Percentiles rank a stretch among this genome's conserved stretches.
Conservation (phyloP, 92 coral and sea anemone species). For the Palythoa heliodiscus region DNA sequence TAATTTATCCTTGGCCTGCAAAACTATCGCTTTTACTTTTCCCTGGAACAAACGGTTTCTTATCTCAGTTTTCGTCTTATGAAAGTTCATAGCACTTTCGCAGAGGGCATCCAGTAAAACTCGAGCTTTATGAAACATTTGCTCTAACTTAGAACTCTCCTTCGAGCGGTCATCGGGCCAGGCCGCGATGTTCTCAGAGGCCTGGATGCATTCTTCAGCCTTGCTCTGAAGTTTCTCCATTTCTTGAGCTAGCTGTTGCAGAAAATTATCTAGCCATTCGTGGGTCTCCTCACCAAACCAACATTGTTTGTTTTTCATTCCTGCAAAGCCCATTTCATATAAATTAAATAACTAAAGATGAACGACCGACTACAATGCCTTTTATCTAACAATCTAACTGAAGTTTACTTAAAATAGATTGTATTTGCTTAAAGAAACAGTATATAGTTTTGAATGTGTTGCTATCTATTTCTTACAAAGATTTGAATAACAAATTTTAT, state of each 20-base stretch:
- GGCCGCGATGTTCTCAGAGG: slow-evolving; percentile 3
- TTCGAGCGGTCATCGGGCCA: neutral
- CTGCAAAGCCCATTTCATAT: neutral
- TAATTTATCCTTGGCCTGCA: neutral
- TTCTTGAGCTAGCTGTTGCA: slow-evolving; percentile 2
- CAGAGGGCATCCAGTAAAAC: slow-evolving; percentile 20
- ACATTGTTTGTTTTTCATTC: neutral
- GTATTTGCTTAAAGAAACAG: too few species aligned
- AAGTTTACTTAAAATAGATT: too few species aligned
- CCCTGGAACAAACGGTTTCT: slow-evolving; percentile 36
- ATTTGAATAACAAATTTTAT: too few species aligned
- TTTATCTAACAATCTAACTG: neutral
- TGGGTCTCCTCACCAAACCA: neutral
- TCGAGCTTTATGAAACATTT: slow-evolving; percentile 22
- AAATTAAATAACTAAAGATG: neutral
- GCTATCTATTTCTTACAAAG: too few species aligned
- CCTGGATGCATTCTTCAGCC: slow-evolving; percentile 16
- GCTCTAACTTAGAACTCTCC: slow-evolving; percentile 9
- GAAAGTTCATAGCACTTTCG: slow-evolving; percentile 13
- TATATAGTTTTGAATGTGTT: too few species aligned
- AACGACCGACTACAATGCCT: neutral
- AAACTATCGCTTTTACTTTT: slow-evolving; percentile 9
- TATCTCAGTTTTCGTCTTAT: neutral
- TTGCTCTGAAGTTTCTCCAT: slow-evolving; percentile 4
- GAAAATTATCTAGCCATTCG: neutral